Conservation (phyloP, 2,797 vertebrate genomes). For the Ctenochaetus hawaiiensis region DNA sequence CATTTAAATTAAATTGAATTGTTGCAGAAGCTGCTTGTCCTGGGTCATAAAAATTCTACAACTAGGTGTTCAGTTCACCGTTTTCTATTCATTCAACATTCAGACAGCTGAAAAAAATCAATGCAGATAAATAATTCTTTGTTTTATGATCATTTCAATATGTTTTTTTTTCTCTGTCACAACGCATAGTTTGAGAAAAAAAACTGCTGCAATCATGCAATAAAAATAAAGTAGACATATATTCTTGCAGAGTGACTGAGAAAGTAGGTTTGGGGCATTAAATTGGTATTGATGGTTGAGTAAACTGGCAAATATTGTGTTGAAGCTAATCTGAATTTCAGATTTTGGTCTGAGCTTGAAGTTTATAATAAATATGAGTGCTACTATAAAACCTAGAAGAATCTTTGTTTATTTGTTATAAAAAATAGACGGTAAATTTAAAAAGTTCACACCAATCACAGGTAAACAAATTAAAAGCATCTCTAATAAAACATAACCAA, state of each 20-base stretch:
- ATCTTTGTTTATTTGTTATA: conserved; percentile 23
- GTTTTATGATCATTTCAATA: background rate
- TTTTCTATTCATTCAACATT: background rate
- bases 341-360: background rate
- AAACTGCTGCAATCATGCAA: background rate
- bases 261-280: background rate
- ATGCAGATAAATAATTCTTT: background rate
- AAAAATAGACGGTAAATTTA: conserved; percentile 5
- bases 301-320: background rate
- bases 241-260: background rate
- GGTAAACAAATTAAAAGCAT: conserved; percentile 44
- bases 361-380: background rate
- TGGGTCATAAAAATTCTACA: background rate
- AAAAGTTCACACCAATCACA: conserved; percentile 10
- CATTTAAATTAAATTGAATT: background rate
- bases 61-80: background rate
- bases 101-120: background rate
- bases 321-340: background rate
- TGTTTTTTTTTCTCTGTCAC: background rate
- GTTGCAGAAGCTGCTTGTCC: background rate
- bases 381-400: background rate
- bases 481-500: conserved; percentile 27
- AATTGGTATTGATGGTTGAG: background rate
- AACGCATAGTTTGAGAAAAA: background rate
- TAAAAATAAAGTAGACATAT: background rate